Percentiles rank a stretch among this genome's conserved stretches.
These are phyloP conservation scores for Neomorphus geoffroyi DNA, from an alignment of 2,797 vertebrate species.

Conservation along the genomic window DNA sequence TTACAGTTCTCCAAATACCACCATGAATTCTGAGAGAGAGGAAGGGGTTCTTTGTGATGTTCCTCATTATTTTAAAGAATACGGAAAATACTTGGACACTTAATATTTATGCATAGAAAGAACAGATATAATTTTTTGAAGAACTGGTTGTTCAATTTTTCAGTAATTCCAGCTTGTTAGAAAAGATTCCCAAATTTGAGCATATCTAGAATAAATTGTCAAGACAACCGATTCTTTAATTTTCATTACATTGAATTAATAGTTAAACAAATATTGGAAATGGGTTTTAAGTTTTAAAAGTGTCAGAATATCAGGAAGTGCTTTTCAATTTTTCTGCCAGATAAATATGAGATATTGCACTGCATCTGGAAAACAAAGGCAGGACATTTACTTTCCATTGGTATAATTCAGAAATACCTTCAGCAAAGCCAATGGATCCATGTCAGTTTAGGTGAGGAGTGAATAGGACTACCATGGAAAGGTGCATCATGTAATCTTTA, in stretches of 20 bases:
- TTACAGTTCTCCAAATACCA: not conserved
- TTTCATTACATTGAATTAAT: not conserved
- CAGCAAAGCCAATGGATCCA: not conserved
- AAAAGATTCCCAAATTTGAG: not conserved
- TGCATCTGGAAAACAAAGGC: not conserved
- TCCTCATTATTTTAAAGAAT: not conserved
- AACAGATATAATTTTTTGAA: not conserved
- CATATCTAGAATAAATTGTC: not conserved
- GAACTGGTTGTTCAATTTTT: not conserved
- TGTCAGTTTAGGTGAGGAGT: not conserved
- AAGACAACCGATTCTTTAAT: not conserved
- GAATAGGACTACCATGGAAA: not conserved
- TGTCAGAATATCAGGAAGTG: not conserved
- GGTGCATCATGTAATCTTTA: not conserved
- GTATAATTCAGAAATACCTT: not conserved
- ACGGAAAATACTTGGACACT: not conserved
- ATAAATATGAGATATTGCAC: not conserved
- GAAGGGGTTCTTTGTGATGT: not conserved
- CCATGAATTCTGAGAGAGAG: not conserved
- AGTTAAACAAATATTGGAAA: not conserved
- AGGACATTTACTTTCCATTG: not conserved
- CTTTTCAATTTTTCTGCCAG: not conserved
- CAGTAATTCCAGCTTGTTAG: not conserved
- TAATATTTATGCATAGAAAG: not conserved
- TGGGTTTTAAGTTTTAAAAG: not conserved